Evolutionary conservation across 2,113 vertebrate species (phyloP), one percentile per base, ranked within the genome.

Genomic region (Tilapia sparmanii): DNA sequence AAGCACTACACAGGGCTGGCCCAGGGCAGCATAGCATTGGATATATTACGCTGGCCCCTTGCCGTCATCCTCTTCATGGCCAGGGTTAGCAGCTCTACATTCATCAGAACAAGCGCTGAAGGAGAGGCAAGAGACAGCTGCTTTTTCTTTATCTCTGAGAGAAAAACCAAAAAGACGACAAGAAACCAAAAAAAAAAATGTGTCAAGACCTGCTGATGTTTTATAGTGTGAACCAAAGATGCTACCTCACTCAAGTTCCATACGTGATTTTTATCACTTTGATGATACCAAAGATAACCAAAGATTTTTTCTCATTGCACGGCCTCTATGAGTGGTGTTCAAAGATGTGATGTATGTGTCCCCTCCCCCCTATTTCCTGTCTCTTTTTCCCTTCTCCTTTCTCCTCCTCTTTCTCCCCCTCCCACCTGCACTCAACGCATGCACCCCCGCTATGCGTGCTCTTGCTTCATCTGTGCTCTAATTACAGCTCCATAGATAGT

Each of bases 211-310:
- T 98, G 97, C 97, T 98, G 97, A 97, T 97, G 97, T 98, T 98
- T 95, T 98, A 97, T 98, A 98, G 98, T 98, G 97, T 98, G 97
- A 99, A 99, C 98, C 98, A 99, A 99, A 99, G 99, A 99, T 96
- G 98, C 99, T 99, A 99, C 99, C 99, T 99, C 98, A 99, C 98
- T 98, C 98, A 93, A 98, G 98, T 97, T 98, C 98, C 98, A 99
- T 97, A 98, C 90, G 98, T 99, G 98, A 99, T 99, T 98, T 99
- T 97, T 98, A 99, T 99, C 98, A 99, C 98, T 95, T 97, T 97
- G 98, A 98, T 97, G 98, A 99, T 98, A 99, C 98, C 98, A 99
- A 99, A 99, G 98, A 99, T 97, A 98, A 99, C 98, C 98, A 99
- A 99, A 99, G 97, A 98, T 98, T 96, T 95, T 94, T 97, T 97